Conservation (phyloP, 2,888 invertebrate species). For the Lasioglossum morio region DNA sequence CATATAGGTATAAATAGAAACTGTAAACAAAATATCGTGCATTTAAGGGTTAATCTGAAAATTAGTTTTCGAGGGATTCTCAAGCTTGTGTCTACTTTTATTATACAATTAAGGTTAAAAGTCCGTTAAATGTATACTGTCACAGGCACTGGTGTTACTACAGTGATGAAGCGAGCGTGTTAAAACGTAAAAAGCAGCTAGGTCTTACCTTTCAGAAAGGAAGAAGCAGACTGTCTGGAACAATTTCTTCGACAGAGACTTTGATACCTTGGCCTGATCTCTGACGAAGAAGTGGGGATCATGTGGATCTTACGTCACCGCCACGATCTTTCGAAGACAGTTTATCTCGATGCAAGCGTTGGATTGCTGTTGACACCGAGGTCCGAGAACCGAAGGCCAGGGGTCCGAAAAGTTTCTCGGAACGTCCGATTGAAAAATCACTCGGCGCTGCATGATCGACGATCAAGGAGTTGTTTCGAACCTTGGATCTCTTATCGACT, state of each 20-base stretch:
- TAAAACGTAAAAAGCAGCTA: background rate
- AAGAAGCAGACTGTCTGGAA: slow-evolving; percentile 74
- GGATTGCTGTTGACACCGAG: slow-evolving; percentile 10
- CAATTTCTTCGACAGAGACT: slow-evolving; percentile 69
- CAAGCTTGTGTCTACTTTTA: no score
- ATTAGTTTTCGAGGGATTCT: no score
- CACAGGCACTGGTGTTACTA: background rate
- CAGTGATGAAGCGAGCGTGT: no score
- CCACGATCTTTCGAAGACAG: slow-evolving; percentile 51
- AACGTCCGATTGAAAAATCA: slow-evolving; percentile 21
- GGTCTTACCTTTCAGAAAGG: slow-evolving; percentile 75
- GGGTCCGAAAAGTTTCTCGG: slow-evolving; percentile 41
- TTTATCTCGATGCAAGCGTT: slow-evolving; percentile 23
- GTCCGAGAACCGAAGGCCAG: slow-evolving; percentile 28
- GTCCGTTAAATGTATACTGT: background rate
- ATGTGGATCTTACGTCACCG: slow-evolving; percentile 73
- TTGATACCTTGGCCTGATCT: slow-evolving; percentile 73
- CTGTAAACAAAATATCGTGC: no score
- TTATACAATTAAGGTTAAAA: no score
- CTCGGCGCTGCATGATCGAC: background rate
- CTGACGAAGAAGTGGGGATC: slow-evolving; percentile 71
- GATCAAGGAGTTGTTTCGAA: background rate
- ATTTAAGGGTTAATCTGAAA: no score
- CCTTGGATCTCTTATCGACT: background rate
- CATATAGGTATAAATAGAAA: no score